Percentiles rank a stretch among this genome's conserved stretches.
These are phyloP conservation scores for Zalophus californianus DNA, from an alignment of 2,797 vertebrate genomes.

Conservation along the genomic window DNA sequence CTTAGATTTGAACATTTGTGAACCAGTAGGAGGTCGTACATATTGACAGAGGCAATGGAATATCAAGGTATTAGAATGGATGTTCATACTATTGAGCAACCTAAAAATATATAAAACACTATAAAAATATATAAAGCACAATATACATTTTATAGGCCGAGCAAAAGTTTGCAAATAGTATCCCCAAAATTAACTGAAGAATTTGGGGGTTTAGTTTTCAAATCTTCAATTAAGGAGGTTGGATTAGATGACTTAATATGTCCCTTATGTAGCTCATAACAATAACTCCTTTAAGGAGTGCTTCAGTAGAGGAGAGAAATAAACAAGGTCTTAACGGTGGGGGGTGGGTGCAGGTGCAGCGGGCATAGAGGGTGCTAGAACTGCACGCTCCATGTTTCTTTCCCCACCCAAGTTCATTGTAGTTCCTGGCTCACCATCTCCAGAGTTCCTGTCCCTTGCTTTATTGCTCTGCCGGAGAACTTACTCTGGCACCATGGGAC, in stretches of 20 bases:
- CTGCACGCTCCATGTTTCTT: background rate
- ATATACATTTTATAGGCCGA: background rate
- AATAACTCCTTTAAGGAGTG: background rate
- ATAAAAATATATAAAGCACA: background rate
- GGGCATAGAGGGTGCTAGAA: background rate
- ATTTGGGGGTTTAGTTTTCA: background rate
- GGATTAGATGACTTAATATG: background rate
- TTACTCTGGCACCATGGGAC: background rate
- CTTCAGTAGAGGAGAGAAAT: background rate
- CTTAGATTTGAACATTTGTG: background rate
- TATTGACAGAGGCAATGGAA: background rate
- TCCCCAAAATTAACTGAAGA: background rate
- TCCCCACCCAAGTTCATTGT: background rate
- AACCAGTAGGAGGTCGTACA: background rate
- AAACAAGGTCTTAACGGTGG: background rate
- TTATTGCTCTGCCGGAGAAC: background rate
- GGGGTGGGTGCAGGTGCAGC: background rate
- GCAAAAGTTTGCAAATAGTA: background rate
- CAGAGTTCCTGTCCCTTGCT: background rate
- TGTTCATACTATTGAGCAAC: slow-evolving; percentile 11
- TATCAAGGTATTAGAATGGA: background rate
- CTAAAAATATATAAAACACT: background rate
- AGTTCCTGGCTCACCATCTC: background rate
- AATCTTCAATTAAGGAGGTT: background rate
- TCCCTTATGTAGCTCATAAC: background rate